Evolutionary conservation across 2,888 invertebrate species (phyloP).

Genomic region (Ectemnius cavifrons): DNA sequence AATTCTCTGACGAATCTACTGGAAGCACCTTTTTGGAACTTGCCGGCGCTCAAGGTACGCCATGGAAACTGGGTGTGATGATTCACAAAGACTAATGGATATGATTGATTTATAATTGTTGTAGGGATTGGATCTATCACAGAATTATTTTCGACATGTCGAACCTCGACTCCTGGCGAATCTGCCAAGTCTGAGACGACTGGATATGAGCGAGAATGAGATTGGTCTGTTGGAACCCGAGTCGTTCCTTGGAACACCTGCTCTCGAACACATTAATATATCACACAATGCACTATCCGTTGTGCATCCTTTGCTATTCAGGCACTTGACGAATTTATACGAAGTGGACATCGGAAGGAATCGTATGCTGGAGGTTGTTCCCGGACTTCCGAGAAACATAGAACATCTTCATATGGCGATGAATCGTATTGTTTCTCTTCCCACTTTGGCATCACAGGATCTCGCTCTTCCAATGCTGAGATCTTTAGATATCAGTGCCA

Average conservation of each 20-base stretch:
- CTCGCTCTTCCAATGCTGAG: constrained; percentile 86
- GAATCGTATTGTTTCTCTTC: constrained; percentile 85
- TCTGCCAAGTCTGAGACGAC: constrained; percentile 85
- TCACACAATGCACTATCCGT: constrained; percentile 86
- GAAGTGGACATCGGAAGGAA: constrained; percentile 89
- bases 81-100: not conserved
- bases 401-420: constrained; percentile 86
- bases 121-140: constrained; percentile 87
- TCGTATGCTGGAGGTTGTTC: constrained; percentile 86
- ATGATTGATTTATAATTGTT: constrained; percentile 28
- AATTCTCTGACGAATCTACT: constrained; percentile 88
- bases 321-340: constrained; percentile 86
- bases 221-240: constrained; percentile 85
- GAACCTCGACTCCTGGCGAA: constrained; percentile 87
- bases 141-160: constrained; percentile 86
- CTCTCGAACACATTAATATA: constrained; percentile 89
- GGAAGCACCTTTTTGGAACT: constrained; percentile 89
- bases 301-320: constrained; percentile 88
- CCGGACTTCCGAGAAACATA: constrained; percentile 87
- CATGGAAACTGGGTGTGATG: not conserved
- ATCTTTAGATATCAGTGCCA: constrained; percentile 87
- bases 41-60: constrained; percentile 86
- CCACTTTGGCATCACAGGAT: constrained; percentile 83
- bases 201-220: constrained; percentile 88
- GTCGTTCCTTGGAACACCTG: constrained; percentile 85